Conservation (phyloP, 2,888 invertebrate genomes). For the Beris morrisii region DNA sequence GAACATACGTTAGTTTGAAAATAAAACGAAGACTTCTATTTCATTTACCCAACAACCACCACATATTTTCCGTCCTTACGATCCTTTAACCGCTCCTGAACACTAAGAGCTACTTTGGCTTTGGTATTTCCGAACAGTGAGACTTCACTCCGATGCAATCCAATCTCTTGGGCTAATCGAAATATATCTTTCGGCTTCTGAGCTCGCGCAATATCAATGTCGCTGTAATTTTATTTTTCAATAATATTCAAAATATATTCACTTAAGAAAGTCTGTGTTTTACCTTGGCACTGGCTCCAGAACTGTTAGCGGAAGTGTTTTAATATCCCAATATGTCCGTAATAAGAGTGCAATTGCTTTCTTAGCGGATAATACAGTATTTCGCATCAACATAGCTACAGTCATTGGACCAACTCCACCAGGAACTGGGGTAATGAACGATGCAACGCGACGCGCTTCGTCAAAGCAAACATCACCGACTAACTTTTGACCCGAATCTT, state of each 20-base stretch:
- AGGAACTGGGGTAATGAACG: constrained; percentile 91
- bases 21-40: constrained; percentile 1
- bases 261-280: constrained; percentile 25
- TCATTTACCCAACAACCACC: constrained; percentile 85
- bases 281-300: constrained; percentile 83
- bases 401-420: constrained; percentile 99
- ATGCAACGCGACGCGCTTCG: constrained; percentile 78
- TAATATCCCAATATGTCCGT: constrained; percentile 70
- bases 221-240: constrained; percentile 60
- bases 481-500: constrained; percentile 76
- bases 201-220: constrained; percentile 85
- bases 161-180: constrained; percentile 80
- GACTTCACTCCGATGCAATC: constrained; percentile 76
- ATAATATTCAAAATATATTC: neutral
- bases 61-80: constrained; percentile 85
- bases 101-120: constrained; percentile 86
- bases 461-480: constrained; percentile 95
- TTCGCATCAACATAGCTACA: constrained; percentile 95
- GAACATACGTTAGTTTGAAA: neutral
- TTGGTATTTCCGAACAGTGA: constrained; percentile 91
- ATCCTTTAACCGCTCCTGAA: constrained; percentile 72
- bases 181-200: constrained; percentile 85
- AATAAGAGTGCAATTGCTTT: constrained; percentile 61
- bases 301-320: constrained; percentile 66
- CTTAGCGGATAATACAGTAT: constrained; percentile 85